phyloP scores from a whole-genome alignment of 2,888 invertebrate species.

The Metacarcinus magister region DNA sequence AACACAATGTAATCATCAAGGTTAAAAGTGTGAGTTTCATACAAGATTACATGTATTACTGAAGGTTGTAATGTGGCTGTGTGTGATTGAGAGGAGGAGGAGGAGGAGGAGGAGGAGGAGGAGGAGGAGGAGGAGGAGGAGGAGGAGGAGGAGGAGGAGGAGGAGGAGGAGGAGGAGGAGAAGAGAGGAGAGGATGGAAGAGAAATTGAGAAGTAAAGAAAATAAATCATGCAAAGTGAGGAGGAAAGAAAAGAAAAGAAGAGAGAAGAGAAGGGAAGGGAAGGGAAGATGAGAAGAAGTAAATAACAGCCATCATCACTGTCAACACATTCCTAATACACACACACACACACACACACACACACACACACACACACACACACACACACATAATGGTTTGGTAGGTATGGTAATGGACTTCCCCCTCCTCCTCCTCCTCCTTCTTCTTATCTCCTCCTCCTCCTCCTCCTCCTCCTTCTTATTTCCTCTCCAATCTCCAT shows the following conservation, averaged over 20 bases:
- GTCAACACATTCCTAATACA: no score
- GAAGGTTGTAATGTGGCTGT: no score
- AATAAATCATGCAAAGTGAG: not conserved
- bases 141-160: not conserved
- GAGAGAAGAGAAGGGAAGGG: no score
- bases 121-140: not conserved
- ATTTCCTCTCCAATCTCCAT: not conserved
- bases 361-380: conserved; percentile 53
- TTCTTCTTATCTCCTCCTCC: not conserved
- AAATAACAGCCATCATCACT: not conserved
- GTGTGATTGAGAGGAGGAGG: not conserved
- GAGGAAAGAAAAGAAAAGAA: not conserved
- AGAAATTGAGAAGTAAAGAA: not conserved
- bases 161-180: not conserved
- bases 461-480: not conserved
- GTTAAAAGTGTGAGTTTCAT: no score
- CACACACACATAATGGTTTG: conserved; percentile 17
- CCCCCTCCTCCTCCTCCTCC: not conserved
- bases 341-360: not conserved
- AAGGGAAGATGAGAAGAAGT: not conserved
- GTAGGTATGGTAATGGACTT: not conserved
- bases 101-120: no score
- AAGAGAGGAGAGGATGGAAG: not conserved
- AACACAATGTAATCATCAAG: no score
- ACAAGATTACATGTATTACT: no score